Base-by-base conservation (phyloP, 2,797 vertebrate genomes). In the Phrynocephalus guinanensis region DNA sequence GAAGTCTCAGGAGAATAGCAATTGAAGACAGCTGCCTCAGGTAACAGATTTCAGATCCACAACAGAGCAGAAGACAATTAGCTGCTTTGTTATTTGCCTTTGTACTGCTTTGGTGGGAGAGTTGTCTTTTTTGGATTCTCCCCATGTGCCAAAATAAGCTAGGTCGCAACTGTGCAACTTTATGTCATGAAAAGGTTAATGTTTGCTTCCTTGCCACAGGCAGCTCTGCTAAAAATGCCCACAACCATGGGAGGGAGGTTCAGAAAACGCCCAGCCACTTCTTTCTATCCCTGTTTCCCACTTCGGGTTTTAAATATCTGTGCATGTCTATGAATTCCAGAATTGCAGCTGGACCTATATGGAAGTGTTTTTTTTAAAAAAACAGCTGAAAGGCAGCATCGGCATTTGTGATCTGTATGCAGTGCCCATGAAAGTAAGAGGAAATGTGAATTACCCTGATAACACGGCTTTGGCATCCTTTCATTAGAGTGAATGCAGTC, bases 391-490 rank as follows among this genome's bases (percentile, higher is more conserved):
- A 72, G 38, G n/a, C n/a, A 70, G 50, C 52, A 83, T 80, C 81
- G 26, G 66, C 60, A n/a, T 78, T 77, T 84, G 48, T 18, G n/a
- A 79, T 76, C 48, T 88, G 38, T 30, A 78, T 91, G 72, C 50
- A 87, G 52, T 1, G 0, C 7, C n/a, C 72, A 0, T 48, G 44
- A 79, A 87, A 76, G 33, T 10, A 38, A 91, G 71, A 70, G 30
- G 68, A 88, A 92, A 86, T 30, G 48, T 0, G 28, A 90, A 83
- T 92, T 85, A 6, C 67, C 5, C 67, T 26, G 86, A 38, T 87
- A 86, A 84, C 0, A 0, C 50, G 79, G 63, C 38, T 73, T 82
- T 91, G 83, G 38, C 48, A 79, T 85, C 28, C 66, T 84, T 84
- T 85, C 0, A 0, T 92, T 90, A 91, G 10, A 0, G 1, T 60